Percentiles rank a stretch among this genome's conserved stretches.
phyloP scores from a whole-genome alignment of 2,797 vertebrate genomes.

The Cryptoblepharus egeriae region DNA sequence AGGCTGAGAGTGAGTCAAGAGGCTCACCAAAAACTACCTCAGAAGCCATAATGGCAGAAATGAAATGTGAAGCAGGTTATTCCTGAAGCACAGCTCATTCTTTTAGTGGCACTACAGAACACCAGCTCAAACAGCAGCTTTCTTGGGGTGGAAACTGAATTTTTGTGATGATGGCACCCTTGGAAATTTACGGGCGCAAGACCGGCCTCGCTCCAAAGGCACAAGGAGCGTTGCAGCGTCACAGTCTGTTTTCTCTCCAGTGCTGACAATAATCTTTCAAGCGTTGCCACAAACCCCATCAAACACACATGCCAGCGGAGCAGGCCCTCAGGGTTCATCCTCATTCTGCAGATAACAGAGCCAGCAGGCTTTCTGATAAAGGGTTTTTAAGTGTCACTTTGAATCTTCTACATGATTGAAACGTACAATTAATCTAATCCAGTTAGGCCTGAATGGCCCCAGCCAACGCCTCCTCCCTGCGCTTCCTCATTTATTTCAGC shows the following conservation, averaged over 20 bases:
- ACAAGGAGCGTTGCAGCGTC: constrained; percentile 18
- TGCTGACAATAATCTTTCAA: constrained; percentile 32
- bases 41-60: too few relatives aligned
- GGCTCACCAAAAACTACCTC: too few relatives aligned
- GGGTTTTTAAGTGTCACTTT: constrained; percentile 56
- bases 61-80: too few relatives aligned
- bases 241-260: constrained; percentile 24
- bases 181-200: fast-evolving
- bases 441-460: constrained; percentile 38
- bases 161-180: not conserved
- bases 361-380: constrained; percentile 39
- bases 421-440: constrained; percentile 13
- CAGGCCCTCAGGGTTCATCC: constrained; percentile 55
- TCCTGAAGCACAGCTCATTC: too few relatives aligned
- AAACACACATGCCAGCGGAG: constrained; percentile 34
- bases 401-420: constrained; percentile 48
- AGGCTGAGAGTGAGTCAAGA: too few relatives aligned
- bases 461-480: constrained; percentile 2
- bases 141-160: not conserved
- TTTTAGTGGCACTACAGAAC: too few relatives aligned
- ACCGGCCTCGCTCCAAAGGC: not conserved
- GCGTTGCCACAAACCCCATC: not conserved
- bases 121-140: not conserved
- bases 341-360: constrained; percentile 53
- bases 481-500: not conserved